Percentiles rank a stretch among this genome's conserved stretches.
Conservation (phyloP, 2,888 invertebrate genomes). For the Chloroclystis v-ata region DNA sequence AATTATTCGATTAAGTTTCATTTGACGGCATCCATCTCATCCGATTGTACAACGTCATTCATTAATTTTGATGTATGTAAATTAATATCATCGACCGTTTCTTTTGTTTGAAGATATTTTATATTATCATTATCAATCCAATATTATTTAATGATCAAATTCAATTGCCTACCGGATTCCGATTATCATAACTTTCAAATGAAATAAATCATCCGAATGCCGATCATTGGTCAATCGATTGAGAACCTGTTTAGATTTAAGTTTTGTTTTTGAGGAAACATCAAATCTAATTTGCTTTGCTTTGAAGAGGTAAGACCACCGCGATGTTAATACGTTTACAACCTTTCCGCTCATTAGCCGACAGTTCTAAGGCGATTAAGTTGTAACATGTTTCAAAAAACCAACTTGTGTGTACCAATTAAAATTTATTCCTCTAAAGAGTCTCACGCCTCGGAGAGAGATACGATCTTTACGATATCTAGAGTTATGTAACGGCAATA, state of each 20-base stretch:
- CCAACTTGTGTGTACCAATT: slow-evolving; percentile 62
- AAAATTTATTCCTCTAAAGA: slow-evolving; percentile 61
- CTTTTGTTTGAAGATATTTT: slow-evolving; percentile 41
- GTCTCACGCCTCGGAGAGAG: slow-evolving; percentile 54
- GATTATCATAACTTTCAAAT: slow-evolving; percentile 24
- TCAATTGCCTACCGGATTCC: slow-evolving; percentile 31
- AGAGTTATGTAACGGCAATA: slow-evolving; percentile 56
- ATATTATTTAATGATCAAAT: slow-evolving; percentile 35
- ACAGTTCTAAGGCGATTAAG: slow-evolving; percentile 67
- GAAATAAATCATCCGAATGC: slow-evolving; percentile 34
- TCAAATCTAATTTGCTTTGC: slow-evolving; percentile 18
- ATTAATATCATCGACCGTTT: slow-evolving; percentile 43
- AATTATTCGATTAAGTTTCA: slow-evolving; percentile 75
- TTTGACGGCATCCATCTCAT: slow-evolving; percentile 62
- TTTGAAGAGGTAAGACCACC: slow-evolving; percentile 45
- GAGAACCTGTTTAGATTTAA: slow-evolving; percentile 21
- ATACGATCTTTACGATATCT: slow-evolving; percentile 59
- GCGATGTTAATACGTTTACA: slow-evolving; percentile 62
- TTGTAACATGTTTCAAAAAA: slow-evolving; percentile 66
- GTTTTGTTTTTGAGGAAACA: slow-evolving; percentile 21
- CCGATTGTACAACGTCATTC: slow-evolving; percentile 58
- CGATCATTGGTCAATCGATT: slow-evolving; percentile 36
- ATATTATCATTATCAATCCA: slow-evolving; percentile 41
- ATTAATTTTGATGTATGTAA: slow-evolving; percentile 47
- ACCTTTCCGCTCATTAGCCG: slow-evolving; percentile 73